A percentile compares a stretch with the other conserved stretches of the same genome.
These are phyloP conservation scores for Rallus limicola DNA, from an alignment of 2,113 vertebrate species.

Conservation along the genomic window DNA sequence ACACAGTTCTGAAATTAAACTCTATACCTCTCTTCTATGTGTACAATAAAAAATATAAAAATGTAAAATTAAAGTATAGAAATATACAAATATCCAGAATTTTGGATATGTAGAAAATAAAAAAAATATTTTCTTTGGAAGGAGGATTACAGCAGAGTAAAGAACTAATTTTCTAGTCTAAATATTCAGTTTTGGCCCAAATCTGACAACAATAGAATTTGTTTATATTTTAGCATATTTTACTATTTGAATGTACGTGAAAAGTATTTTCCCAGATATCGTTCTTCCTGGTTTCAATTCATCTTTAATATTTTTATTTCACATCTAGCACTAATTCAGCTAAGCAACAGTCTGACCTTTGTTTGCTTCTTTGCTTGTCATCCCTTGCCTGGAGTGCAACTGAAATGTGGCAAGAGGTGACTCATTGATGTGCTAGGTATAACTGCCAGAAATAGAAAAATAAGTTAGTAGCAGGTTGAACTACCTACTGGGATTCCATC, in stretches of 20 bases:
- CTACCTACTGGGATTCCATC: neutral
- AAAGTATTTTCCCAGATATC: neutral
- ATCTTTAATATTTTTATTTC: neutral
- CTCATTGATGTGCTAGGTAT: accelerated
- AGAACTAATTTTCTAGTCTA: neutral
- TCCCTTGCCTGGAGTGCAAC: neutral
- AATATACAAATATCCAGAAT: neutral
- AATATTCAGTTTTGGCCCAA: neutral
- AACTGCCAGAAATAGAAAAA: neutral
- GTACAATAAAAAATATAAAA: neutral
- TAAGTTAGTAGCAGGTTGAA: neutral
- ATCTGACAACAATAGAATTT: neutral
- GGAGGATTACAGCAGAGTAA: neutral
- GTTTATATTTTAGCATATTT: neutral
- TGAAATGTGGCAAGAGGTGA: neutral
- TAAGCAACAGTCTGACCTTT: neutral
- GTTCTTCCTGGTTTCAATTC: neutral
- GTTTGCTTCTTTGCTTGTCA: neutral
- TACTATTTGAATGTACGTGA: neutral
- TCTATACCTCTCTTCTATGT: neutral
- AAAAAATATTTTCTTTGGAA: neutral
- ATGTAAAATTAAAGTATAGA: neutral
- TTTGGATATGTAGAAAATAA: neutral
- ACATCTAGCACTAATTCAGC: neutral
- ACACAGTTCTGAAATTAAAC: neutral